Evolutionary conservation across 2,113 vertebrate species (phyloP), one percentile per base, ranked within the genome.

Genomic region (Mesembrinibis cayennensis): DNA sequence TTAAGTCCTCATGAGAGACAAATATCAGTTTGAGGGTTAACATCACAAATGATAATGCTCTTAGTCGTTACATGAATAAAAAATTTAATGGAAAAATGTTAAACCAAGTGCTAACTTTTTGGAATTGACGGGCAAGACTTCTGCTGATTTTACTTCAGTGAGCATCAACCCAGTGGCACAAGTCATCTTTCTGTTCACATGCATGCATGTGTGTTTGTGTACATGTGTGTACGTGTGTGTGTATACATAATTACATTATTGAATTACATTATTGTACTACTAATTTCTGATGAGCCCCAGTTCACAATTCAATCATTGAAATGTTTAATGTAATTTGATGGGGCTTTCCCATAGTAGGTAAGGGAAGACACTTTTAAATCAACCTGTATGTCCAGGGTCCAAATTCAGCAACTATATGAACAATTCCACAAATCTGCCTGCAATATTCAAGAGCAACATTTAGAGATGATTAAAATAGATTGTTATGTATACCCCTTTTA

Each of bases 201-300:
- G 34, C 20, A 38, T 1, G 1, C 2, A 8, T 4, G 16, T 3
- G 6, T 8, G 22, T 34, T 27, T 44, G 8, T 32, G 34, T 40
- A 36, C 8, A 25, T 32, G 16, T 45, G 19, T 27, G 15, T 30
- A 38, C 16, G 25, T 23, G 15, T 16, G 38, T 30, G 20, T 30
- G 22, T 29, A 21, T 29, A 6, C 56, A 47, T 36, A 82, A 52
- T 32, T 49, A 47, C 29, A 71, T 25, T 66, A 79, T 74, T 72
- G 16, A 82, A 52, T 32, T 49, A 47, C 29, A 71, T 25, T 66
- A 79, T 74, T 72, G 16, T 58, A 71, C 20, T 63, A 67, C 34
- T 22, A 49, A 50, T 62, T 83, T 82, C 38, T 74, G 21, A 66
- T 82, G 36, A 79, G 18, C 23, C 82, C 17, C 82, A 58, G 27